These are phyloP conservation scores for Eulemur albifrons DNA, from an alignment of 2,797 vertebrate species.

Conservation along the genomic window DNA sequence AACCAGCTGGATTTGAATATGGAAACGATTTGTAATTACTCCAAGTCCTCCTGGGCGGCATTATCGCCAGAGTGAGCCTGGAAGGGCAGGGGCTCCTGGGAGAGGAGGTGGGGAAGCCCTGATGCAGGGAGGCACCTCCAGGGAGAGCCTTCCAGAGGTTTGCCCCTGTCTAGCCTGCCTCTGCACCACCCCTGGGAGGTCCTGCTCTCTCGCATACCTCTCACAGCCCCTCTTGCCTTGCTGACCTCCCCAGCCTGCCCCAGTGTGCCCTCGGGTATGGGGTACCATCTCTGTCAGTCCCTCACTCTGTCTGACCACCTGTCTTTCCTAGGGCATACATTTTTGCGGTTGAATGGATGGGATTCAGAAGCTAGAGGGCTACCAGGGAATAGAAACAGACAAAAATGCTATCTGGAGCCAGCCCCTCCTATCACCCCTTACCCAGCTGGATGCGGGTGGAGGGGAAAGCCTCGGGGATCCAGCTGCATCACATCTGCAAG, in stretches of 20 bases:
- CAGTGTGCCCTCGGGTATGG: not conserved
- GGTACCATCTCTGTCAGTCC: not conserved
- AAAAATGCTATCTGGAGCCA: slow-evolving; percentile 3
- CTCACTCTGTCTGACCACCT: not conserved
- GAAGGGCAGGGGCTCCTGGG: slow-evolving; percentile 71
- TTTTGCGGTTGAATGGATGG: not conserved
- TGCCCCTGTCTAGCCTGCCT: not conserved
- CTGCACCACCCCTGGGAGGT: not conserved
- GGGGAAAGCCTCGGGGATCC: slow-evolving; percentile 55
- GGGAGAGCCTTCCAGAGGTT: slow-evolving; percentile 48
- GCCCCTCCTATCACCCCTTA: not conserved
- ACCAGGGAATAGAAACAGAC: slow-evolving; percentile 28
- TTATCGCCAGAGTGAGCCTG: slow-evolving; percentile 86
- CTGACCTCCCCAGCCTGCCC: not conserved
- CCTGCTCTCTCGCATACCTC: not conserved
- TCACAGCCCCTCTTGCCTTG: not conserved
- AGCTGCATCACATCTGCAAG: slow-evolving; percentile 74
- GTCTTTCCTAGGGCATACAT: not conserved
- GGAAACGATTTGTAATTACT: slow-evolving; percentile 90
- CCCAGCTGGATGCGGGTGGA: slow-evolving; percentile 45
- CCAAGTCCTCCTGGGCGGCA: slow-evolving; percentile 81
- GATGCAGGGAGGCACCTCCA: not conserved
- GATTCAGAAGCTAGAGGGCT: slow-evolving; percentile 49
- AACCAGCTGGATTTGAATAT: slow-evolving; percentile 89
- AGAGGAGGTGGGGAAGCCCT: slow-evolving; percentile 69